Conservation (phyloP, 2,797 vertebrate genomes). For the Xerus rutilus region DNA sequence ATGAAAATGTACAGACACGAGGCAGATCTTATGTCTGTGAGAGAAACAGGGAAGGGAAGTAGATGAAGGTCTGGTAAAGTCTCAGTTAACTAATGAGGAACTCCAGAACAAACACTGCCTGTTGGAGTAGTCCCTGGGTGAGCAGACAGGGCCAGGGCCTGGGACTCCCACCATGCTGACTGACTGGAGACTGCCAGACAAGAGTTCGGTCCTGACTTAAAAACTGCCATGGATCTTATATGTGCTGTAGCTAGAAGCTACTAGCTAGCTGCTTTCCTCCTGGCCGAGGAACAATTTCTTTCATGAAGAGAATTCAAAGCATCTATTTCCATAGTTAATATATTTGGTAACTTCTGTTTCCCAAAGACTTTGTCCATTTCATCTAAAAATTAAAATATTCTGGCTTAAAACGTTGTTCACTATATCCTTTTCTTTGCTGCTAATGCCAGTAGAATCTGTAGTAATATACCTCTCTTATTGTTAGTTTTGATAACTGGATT, state of each 20-base stretch:
- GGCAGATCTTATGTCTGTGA: neutral
- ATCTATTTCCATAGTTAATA: neutral
- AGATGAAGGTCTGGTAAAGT: neutral
- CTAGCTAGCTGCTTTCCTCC: neutral
- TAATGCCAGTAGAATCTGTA: neutral
- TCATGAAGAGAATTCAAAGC: neutral
- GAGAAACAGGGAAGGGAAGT: neutral
- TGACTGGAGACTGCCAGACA: neutral
- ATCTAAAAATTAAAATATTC: neutral
- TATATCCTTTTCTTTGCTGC: constrained; percentile 5
- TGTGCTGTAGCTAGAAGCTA: neutral
- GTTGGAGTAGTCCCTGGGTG: neutral
- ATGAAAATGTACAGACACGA: neutral
- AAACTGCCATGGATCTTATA: neutral
- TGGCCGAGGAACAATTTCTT: neutral
- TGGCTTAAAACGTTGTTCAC: neutral
- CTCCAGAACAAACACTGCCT: neutral
- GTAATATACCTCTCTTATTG: neutral
- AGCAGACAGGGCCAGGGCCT: neutral
- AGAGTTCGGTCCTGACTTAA: neutral
- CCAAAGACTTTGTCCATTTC: neutral
- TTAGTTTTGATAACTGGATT: neutral
- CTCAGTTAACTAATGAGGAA: neutral
- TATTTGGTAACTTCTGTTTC: neutral
- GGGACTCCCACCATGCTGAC: no score